Evolutionary conservation across 2,888 invertebrate genomes (phyloP), one percentile per base, ranked within the genome.

Genomic region (Panopea generosa): DNA sequence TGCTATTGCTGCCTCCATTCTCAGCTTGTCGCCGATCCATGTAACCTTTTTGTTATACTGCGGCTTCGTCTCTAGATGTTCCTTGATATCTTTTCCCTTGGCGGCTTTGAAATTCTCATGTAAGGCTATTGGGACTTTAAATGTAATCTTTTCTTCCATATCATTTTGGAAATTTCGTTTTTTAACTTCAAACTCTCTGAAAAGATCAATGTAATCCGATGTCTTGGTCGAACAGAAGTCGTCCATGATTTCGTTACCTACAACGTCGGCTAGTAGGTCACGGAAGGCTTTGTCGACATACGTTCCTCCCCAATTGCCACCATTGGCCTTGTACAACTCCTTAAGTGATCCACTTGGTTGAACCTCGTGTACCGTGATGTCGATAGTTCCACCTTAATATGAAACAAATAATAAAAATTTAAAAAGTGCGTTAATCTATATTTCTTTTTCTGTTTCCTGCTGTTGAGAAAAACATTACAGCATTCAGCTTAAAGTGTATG

Each of bases 41-140:
- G 20, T 52, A 24, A 63, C 62, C 40, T 52, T 50, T 2, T 45
- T 24, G 7, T 43, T 43, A 47, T 65, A 66, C 1, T 24, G 33
- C 22, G 59, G 40, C 16, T 45, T 45, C 6, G 47, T 49, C 18
- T 68, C 24, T 3, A 72, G 20, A 18, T 60, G 49, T 18, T 63
- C 69, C 57, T 72, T 61, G 33, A 77, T 68, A 20, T 53, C 38
- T 49, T 72, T 49, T 14, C 65, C 55, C 2, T 20, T 40, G 20
- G 16, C 24, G 7, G 2, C 24, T 18, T 52, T 14, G 33, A 55
- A 68, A 1, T 40, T 29, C 20, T 67, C 59, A 24, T 33, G 27
- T n/a, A 77, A 26, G 1, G 61, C 62, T n/a, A 66, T 29, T 0
- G 77, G 77, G 1, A 77, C 70, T 26, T 66, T 73, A 33, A 77